A percentile compares a stretch with the other conserved stretches of the same genome.
Conservation (phyloP, 1,140 invertebrate species). For the Calycopis cecrops region DNA sequence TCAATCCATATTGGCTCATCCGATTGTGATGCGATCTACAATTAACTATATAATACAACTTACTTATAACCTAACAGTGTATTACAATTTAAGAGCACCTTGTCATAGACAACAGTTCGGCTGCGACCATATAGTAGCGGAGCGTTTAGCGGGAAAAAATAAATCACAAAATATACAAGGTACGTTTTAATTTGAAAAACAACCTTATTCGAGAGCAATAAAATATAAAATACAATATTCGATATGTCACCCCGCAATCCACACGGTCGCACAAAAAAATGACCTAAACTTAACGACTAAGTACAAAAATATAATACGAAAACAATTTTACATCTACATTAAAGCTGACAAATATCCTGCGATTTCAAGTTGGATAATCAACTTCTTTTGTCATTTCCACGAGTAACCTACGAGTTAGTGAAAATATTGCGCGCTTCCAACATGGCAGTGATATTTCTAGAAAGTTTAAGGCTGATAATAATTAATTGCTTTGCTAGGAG, state of each 20-base stretch:
- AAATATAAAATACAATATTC: not conserved
- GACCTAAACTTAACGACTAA: conserved; percentile 36
- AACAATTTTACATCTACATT: conserved; percentile 51
- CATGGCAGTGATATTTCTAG: no score
- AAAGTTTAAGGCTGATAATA: no score
- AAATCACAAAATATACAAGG: not conserved
- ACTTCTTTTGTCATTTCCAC: conserved; percentile 21
- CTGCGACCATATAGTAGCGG: not conserved
- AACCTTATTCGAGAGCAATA: not conserved
- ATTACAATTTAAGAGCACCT: conserved; percentile 9
- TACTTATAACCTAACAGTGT: conserved; percentile 1
- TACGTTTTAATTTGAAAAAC: no score
- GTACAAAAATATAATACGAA: conserved; percentile 63
- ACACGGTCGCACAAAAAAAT: conserved; percentile 4
- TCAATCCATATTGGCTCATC: conserved; percentile 5
- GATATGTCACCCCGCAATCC: not conserved
- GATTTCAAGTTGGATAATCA: conserved; percentile 29
- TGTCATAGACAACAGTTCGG: not conserved
- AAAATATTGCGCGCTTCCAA: not conserved
- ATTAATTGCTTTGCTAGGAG: no score
- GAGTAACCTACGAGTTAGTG: not conserved
- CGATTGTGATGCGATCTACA: conserved; percentile 20
- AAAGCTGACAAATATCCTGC: conserved; percentile 57
- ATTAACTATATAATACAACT: conserved; percentile 29
- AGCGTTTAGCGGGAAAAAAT: conserved; percentile 6